These are phyloP conservation scores for Fabriciana adippe DNA, from an alignment of 2,888 invertebrate genomes.

Conservation along the genomic window DNA sequence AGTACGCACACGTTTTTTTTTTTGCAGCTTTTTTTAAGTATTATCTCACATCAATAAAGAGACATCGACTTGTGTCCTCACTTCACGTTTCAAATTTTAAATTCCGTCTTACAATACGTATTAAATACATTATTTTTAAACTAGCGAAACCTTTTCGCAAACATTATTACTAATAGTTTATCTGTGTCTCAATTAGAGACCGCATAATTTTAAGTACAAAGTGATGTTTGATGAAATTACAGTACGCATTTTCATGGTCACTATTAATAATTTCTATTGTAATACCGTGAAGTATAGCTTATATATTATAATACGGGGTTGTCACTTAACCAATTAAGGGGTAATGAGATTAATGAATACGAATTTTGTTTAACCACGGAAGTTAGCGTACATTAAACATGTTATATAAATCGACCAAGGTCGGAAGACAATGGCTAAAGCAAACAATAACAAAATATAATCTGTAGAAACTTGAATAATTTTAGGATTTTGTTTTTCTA, in stretches of 20 bases:
- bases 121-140: no score
- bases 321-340: not conserved
- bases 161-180: no score
- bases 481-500: not conserved
- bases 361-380: conserved; percentile 31
- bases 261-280: not conserved
- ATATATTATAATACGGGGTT: conserved; percentile 3
- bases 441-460: conserved; percentile 18
- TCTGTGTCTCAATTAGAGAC: no score
- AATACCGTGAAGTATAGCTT: not conserved
- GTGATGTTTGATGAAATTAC: not conserved
- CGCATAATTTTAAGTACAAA: no score
- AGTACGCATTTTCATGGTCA: conserved; percentile 4
- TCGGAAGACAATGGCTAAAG: conserved; percentile 17
- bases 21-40: no score
- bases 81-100: no score
- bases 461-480: conserved; percentile 14
- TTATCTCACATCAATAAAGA: no score
- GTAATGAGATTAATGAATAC: conserved; percentile 22
- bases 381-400: conserved; percentile 20
- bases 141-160: no score
- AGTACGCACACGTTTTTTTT: no score
- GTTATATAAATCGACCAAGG: conserved; percentile 25
- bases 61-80: no score
- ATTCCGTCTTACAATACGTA: no score